These are phyloP conservation scores for Noctua pronuba DNA, from an alignment of 2,888 invertebrate genomes.

Conservation along the genomic window DNA sequence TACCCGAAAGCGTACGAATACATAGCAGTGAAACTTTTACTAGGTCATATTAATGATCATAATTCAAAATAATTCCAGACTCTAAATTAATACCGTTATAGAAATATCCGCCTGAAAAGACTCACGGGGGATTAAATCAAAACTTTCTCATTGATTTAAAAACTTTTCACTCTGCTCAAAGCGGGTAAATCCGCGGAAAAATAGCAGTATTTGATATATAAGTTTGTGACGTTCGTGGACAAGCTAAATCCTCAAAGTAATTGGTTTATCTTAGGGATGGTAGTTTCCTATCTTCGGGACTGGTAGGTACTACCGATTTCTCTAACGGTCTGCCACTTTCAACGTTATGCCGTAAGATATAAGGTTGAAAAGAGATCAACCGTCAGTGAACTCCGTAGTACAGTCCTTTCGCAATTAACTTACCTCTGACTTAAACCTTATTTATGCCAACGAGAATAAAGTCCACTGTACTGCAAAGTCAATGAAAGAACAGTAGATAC, in stretches of 20 bases:
- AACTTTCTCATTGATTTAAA: constrained; percentile 54
- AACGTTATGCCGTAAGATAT: too few species aligned
- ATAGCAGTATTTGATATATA: constrained; percentile 38
- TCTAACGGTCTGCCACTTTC: too few species aligned
- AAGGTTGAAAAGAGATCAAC: too few species aligned
- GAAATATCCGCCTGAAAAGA: constrained; percentile 24
- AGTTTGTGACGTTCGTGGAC: constrained; percentile 26
- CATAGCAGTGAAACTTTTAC: too few species aligned
- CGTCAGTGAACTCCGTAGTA: too few species aligned
- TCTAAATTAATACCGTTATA: constrained; percentile 24
- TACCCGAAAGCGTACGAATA: too few species aligned
- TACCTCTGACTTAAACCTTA: background rate
- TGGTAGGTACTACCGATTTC: background rate
- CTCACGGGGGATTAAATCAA: constrained; percentile 24
- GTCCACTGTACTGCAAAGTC: background rate
- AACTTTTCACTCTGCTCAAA: constrained; percentile 33
- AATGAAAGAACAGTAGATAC: background rate
- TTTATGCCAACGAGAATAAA: background rate
- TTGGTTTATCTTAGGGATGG: constrained; percentile 46
- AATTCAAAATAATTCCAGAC: background rate
- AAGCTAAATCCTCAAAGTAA: constrained; percentile 51
- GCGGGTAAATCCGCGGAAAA: constrained; percentile 28
- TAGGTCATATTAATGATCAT: background rate
- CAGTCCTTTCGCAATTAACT: background rate
- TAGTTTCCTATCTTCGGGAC: constrained; percentile 27